Percentiles rank a stretch among this genome's conserved stretches.
Conservation (phyloP, 2,797 vertebrate species). For the Phrynocephalus forsythii region DNA sequence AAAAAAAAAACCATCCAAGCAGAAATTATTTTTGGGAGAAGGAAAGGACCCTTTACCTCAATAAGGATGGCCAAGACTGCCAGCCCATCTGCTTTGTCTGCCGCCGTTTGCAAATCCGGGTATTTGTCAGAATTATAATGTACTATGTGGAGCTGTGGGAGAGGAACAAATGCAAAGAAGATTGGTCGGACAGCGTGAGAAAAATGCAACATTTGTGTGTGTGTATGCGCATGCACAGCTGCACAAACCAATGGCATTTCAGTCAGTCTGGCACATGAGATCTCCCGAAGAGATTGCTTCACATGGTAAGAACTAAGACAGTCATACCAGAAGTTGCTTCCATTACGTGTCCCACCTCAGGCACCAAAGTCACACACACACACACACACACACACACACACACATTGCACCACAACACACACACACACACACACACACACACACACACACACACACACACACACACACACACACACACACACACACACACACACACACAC, state of each 20-base stretch:
- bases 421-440: too few relatives aligned
- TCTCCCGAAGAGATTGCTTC: too few relatives aligned
- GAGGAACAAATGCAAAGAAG: not conserved
- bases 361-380: not conserved
- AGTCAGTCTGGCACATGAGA: not conserved
- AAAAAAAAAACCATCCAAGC: not conserved
- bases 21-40: not conserved
- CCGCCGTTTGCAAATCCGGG: slow-evolving; percentile 80
- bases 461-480: too few relatives aligned
- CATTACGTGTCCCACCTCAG: too few relatives aligned
- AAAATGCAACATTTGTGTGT: not conserved
- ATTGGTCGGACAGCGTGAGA: not conserved
- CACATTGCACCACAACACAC: too few relatives aligned
- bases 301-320: not conserved
- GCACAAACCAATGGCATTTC: not conserved
- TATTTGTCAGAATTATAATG: slow-evolving; percentile 96
- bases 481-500: too few relatives aligned
- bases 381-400: too few relatives aligned
- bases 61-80: slow-evolving; percentile 92
- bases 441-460: too few relatives aligned
- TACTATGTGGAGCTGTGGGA: slow-evolving; percentile 91
- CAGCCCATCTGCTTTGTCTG: slow-evolving; percentile 89
- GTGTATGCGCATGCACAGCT: too few relatives aligned
- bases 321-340: not conserved
- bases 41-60: slow-evolving; percentile 82